Conservation (phyloP, 1,140 invertebrate genomes). For the Tetragonula clypearis region DNA sequence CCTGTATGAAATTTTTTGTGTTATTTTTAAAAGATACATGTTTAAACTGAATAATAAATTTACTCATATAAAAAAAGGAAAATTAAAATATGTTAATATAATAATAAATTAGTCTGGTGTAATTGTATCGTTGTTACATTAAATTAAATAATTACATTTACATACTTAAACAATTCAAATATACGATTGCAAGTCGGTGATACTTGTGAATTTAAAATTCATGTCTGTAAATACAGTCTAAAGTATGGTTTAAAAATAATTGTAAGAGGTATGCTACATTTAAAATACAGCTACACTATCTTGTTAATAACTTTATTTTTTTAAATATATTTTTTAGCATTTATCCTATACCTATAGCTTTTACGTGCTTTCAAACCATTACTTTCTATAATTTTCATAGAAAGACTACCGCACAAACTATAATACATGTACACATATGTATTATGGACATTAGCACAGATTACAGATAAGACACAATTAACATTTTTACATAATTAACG, state of each 20-base stretch:
- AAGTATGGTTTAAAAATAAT: conserved; percentile 45
- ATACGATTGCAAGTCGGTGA: neutral
- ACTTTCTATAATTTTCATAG: conserved; percentile 63
- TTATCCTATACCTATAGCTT: conserved; percentile 42
- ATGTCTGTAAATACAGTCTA: neutral
- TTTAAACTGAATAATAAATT: conserved; percentile 12
- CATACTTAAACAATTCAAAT: neutral
- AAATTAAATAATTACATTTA: neutral
- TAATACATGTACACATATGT: conserved; percentile 67
- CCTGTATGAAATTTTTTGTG: conserved; percentile 20
- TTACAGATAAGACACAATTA: conserved; percentile 63
- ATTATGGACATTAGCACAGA: conserved; percentile 63
- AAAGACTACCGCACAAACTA: conserved; percentile 67
- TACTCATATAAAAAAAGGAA: neutral
- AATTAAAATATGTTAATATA: neutral
- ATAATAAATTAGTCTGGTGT: neutral
- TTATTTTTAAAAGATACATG: conserved; percentile 35
- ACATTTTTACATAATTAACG: conserved; percentile 19
- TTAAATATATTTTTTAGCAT: conserved; percentile 41
- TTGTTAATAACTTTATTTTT: conserved; percentile 32
- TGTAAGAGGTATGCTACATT: conserved; percentile 20
- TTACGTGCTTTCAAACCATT: conserved; percentile 56
- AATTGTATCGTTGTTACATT: conserved; percentile 9
- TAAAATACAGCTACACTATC: conserved; percentile 23
- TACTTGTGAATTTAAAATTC: conserved; percentile 1